These are phyloP conservation scores for Choloepus didactylus DNA, from an alignment of 2,797 vertebrate species.

Conservation along the genomic window DNA sequence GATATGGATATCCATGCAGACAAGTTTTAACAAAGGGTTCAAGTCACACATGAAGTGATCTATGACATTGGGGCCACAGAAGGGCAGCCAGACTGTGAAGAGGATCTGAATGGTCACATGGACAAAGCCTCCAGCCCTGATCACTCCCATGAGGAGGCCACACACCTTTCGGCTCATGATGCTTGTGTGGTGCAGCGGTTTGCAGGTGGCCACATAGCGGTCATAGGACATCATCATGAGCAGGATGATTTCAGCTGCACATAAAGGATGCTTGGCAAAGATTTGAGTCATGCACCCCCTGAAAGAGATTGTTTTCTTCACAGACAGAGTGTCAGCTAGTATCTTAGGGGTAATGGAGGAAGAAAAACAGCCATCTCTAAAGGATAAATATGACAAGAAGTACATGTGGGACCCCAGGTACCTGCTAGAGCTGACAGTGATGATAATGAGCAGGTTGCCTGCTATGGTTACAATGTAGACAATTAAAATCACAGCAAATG, in stretches of 20 bases:
- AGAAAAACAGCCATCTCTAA: background rate
- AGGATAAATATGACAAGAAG: background rate
- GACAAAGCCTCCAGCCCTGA: background rate
- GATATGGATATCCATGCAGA: background rate
- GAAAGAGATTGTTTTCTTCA: constrained; percentile 24
- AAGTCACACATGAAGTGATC: too few relatives aligned
- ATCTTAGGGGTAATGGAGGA: background rate
- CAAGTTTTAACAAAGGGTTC: background rate
- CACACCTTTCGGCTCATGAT: background rate
- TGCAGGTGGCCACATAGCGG: constrained; percentile 67
- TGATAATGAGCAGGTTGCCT: background rate
- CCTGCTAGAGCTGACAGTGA: background rate
- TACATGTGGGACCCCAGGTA: background rate
- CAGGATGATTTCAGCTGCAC: background rate
- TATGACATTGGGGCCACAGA: too few relatives aligned
- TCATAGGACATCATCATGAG: constrained; percentile 67
- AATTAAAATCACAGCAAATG: background rate
- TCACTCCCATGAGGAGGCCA: background rate
- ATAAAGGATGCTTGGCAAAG: background rate
- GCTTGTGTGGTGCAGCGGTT: constrained; percentile 32
- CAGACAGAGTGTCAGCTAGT: background rate
- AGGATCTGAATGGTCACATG: background rate
- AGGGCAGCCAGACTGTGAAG: background rate
- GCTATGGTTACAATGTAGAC: background rate
- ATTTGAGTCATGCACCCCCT: constrained; percentile 46